Conservation (phyloP, 1,140 invertebrate species). For the Lepidurus arcticus region DNA sequence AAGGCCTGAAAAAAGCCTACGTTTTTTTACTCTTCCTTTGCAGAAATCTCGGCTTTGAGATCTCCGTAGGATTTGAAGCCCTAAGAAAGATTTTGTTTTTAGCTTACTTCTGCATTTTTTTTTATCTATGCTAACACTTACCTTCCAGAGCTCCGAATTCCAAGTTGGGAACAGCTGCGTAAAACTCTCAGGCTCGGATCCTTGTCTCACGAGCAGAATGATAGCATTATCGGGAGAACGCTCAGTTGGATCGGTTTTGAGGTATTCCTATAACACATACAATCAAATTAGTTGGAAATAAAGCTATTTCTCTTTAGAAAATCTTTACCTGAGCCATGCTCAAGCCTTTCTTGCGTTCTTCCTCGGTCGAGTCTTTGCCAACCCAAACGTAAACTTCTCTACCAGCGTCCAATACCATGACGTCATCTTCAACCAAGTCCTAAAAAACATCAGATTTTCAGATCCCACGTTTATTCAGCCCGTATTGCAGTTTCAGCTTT, state of each 20-base stretch:
- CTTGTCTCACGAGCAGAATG: conserved; percentile 58
- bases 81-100: neutral
- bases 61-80: neutral
- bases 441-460: conserved; percentile 40
- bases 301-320: neutral
- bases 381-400: conserved; percentile 70
- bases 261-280: conserved; percentile 52
- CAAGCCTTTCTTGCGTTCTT: conserved; percentile 56
- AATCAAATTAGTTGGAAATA: conserved; percentile 24
- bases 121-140: conserved; percentile 39
- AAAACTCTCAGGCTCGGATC: conserved; percentile 60
- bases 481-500: neutral
- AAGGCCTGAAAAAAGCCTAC: neutral
- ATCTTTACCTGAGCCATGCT: conserved; percentile 53
- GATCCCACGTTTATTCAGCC: neutral
- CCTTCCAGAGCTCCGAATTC: conserved; percentile 59
- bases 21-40: neutral
- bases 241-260: conserved; percentile 49
- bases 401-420: conserved; percentile 66
- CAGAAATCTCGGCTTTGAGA: neutral
- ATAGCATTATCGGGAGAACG: conserved; percentile 53
- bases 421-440: conserved; percentile 69
- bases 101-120: neutral
- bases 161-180: conserved; percentile 62
- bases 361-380: conserved; percentile 60